Evolutionary conservation across 2,888 invertebrate genomes (phyloP).

Genomic region (Drosophila pseudotalamancana): DNA sequence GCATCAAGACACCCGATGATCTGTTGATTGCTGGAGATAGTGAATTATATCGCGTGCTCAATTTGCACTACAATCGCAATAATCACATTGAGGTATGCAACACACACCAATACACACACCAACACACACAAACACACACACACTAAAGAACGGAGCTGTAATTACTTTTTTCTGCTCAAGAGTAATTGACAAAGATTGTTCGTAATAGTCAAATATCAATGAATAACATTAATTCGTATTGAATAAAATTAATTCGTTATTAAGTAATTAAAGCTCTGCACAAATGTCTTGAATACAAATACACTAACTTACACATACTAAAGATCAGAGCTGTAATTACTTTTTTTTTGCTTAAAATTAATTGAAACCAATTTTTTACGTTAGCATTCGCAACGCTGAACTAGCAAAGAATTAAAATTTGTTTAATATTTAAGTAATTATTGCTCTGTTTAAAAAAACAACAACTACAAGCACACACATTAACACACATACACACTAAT

Average conservation of each 20-base stretch:
- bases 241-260: no score
- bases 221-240: no score
- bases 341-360: constrained; percentile 9
- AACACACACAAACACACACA: background rate
- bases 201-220: background rate
- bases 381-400: no score
- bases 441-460: no score
- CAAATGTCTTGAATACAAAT: no score
- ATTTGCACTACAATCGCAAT: constrained; percentile 99
- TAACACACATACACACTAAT: no score
- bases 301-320: constrained; percentile 10
- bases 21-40: constrained; percentile 97
- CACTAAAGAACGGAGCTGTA: constrained; percentile 22
- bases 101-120: constrained; percentile 21
- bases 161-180: constrained; percentile 14
- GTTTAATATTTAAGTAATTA: no score
- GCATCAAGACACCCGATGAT: constrained; percentile 96
- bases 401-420: no score
- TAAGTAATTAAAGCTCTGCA: constrained; percentile 2
- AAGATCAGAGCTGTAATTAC: constrained; percentile 45
- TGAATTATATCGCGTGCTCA: constrained; percentile 98
- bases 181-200: background rate
- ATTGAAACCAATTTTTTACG: no score
- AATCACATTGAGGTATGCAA: constrained; percentile 85
- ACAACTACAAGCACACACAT: no score